A percentile compares a stretch with the other conserved stretches of the same genome.
These are phyloP conservation scores for Adelphocoris suturalis DNA, from an alignment of 2,888 invertebrate genomes.

Conservation along the genomic window DNA sequence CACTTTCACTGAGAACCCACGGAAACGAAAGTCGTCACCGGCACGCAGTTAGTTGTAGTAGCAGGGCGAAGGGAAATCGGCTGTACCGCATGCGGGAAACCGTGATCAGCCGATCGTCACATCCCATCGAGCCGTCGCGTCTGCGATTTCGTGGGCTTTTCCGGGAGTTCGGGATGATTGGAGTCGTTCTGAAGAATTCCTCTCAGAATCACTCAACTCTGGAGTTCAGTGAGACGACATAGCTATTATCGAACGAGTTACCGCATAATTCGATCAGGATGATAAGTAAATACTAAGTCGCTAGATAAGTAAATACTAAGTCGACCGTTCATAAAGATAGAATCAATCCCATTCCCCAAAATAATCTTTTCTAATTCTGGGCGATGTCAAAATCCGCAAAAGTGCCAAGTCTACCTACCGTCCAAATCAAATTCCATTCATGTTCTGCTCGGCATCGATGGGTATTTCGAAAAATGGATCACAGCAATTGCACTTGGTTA, in stretches of 20 bases:
- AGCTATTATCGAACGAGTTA: neutral
- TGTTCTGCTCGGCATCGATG: too few species aligned
- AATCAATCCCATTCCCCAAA: too few species aligned
- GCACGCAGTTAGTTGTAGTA: neutral
- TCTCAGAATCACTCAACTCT: neutral
- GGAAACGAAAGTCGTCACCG: slow-evolving; percentile 36
- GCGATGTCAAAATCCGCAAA: too few species aligned
- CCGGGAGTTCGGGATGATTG: neutral
- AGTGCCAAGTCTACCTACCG: too few species aligned
- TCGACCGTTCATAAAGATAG: too few species aligned
- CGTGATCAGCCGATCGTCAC: slow-evolving; percentile 16
- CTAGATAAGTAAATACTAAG: too few species aligned
- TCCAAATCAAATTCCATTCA: too few species aligned
- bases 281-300: too few species aligned
- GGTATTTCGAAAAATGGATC: too few species aligned
- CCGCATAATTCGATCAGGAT: neutral
- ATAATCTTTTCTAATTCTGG: too few species aligned
- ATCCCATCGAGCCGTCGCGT: neutral
- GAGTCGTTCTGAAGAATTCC: neutral
- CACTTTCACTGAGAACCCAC: slow-evolving; percentile 13
- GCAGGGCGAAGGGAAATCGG: neutral
- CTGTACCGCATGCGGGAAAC: neutral
- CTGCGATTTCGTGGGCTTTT: neutral
- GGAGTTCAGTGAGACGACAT: neutral
- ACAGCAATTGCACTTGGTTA: too few species aligned